Evolutionary conservation across 2,797 vertebrate genomes (phyloP).

Genomic region (Melanogrammus aeglefinus): DNA sequence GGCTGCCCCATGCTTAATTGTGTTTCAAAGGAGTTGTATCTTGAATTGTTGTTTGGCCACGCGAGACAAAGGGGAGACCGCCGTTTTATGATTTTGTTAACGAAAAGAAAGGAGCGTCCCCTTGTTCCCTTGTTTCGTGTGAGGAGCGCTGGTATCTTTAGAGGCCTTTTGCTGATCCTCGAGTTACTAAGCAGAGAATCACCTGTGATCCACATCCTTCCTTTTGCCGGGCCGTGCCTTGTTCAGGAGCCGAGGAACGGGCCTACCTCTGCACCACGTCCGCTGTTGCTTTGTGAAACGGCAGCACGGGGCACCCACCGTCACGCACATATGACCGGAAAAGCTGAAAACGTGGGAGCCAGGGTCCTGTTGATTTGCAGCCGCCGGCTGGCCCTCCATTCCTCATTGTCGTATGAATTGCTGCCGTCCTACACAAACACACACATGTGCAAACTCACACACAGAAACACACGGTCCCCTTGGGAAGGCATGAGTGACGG

Average conservation of each 20-base stretch:
- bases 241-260: slow-evolving; percentile 58
- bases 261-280: slow-evolving; percentile 42
- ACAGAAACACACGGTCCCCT: slow-evolving; percentile 46
- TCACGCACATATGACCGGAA: neutral
- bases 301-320: slow-evolving; percentile 37
- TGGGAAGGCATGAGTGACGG: slow-evolving; percentile 51
- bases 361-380: slow-evolving; percentile 34
- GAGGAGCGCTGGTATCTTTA: slow-evolving; percentile 79
- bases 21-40: slow-evolving; percentile 75
- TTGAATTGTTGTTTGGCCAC: slow-evolving; percentile 70
- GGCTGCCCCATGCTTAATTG: slow-evolving; percentile 85
- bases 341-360: slow-evolving; percentile 5
- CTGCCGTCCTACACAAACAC: slow-evolving; percentile 24
- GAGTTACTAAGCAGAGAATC: slow-evolving; percentile 60
- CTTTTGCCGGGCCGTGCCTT: slow-evolving; percentile 37
- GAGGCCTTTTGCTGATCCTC: slow-evolving; percentile 76
- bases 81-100: slow-evolving; percentile 53
- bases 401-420: slow-evolving; percentile 40
- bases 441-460: slow-evolving; percentile 38
- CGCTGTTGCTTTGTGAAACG: slow-evolving; percentile 41
- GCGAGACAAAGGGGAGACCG: slow-evolving; percentile 56
- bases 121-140: slow-evolving; percentile 50
- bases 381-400: slow-evolving; percentile 19
- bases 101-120: slow-evolving; percentile 59
- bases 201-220: slow-evolving; percentile 36